Conservation (phyloP, 2,113 vertebrate genomes). For the Cheilinus undulatus region DNA sequence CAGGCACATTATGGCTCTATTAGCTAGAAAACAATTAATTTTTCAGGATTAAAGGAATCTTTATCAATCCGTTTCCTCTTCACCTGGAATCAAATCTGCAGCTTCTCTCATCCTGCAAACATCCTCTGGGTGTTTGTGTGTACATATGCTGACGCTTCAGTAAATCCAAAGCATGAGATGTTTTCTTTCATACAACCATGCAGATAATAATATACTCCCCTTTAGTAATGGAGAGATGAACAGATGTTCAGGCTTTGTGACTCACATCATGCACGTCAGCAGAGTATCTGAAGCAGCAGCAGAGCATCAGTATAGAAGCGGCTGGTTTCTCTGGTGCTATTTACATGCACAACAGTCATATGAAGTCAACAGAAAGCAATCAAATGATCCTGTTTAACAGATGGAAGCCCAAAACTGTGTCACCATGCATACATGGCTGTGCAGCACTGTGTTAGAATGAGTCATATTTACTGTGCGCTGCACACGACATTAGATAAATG, state of each 20-base stretch:
- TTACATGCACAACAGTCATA: slow-evolving; percentile 12
- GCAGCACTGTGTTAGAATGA: slow-evolving; percentile 20
- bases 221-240: slow-evolving; percentile 47
- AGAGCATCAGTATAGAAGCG: slow-evolving; percentile 5
- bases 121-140: not conserved
- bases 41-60: slow-evolving; percentile 38
- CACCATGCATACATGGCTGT: slow-evolving; percentile 10
- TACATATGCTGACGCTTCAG: not conserved
- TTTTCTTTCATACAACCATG: slow-evolving; percentile 26
- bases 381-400: slow-evolving; percentile 55
- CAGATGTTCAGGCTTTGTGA: slow-evolving; percentile 44
- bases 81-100: slow-evolving; percentile 28
- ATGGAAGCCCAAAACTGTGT: slow-evolving; percentile 48
- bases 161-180: slow-evolving; percentile 1
- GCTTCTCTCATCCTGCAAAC: not conserved
- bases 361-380: slow-evolving; percentile 35
- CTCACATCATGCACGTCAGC: slow-evolving; percentile 22
- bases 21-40: slow-evolving; percentile 46
- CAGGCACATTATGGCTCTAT: slow-evolving; percentile 28
- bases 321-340: slow-evolving; percentile 26
- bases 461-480: not conserved
- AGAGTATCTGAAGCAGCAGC: slow-evolving; percentile 9
- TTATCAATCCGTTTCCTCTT: slow-evolving; percentile 4
- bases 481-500: not conserved
- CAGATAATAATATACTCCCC: slow-evolving; percentile 41